These are phyloP conservation scores for Lasius fuliginosus DNA, from an alignment of 2,888 invertebrate species.

Conservation along the genomic window DNA sequence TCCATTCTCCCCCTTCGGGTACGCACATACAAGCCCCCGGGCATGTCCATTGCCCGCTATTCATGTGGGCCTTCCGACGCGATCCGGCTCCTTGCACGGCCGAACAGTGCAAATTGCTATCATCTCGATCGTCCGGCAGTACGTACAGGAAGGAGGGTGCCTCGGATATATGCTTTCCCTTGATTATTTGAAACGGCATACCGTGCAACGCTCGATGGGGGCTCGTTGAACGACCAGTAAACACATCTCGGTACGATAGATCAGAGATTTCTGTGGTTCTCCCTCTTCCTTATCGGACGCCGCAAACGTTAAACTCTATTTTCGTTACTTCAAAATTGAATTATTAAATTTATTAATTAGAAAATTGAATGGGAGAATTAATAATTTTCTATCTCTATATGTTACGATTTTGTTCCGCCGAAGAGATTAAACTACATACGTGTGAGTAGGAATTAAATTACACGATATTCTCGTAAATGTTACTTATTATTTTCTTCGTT, in stretches of 20 bases:
- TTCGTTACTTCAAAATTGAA: neutral
- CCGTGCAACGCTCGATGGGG: slow-evolving; percentile 22
- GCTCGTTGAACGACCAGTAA: slow-evolving; percentile 41
- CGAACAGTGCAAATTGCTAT: slow-evolving; percentile 76
- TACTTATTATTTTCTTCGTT: neutral
- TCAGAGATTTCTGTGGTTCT: neutral
- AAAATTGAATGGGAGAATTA: neutral
- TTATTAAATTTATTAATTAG: neutral
- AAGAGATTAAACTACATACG: neutral
- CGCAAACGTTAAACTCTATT: neutral
- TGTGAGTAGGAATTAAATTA: neutral
- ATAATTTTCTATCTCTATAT: neutral
- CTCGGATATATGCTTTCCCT: slow-evolving; percentile 67
- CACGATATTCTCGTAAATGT: neutral
- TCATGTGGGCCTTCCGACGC: slow-evolving; percentile 57
- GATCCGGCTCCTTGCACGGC: slow-evolving; percentile 54
- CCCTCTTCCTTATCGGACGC: neutral
- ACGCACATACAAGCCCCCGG: slow-evolving; percentile 33
- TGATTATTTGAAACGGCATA: slow-evolving; percentile 71
- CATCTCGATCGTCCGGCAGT: slow-evolving; percentile 71
- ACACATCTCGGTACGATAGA: slow-evolving; percentile 3
- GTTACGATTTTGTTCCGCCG: neutral
- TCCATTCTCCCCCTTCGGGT: slow-evolving; percentile 46
- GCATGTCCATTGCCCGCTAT: slow-evolving; percentile 25
- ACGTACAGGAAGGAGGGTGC: slow-evolving; percentile 75